Conservation (phyloP, 2,797 vertebrate genomes). For the Callimico goeldii region DNA sequence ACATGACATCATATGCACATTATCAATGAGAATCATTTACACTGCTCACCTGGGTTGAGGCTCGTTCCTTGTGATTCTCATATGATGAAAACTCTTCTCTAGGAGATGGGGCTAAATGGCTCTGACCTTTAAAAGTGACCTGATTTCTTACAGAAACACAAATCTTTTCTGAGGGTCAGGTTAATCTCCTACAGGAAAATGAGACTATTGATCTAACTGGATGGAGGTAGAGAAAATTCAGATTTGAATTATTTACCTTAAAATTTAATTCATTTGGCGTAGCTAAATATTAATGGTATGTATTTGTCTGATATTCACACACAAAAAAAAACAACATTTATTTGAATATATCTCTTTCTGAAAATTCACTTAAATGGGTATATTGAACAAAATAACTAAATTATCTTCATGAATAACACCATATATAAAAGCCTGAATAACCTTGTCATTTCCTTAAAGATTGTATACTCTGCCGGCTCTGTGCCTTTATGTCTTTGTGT, state of each 20-base stretch:
- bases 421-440: background rate
- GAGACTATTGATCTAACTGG: background rate
- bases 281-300: background rate
- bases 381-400: background rate
- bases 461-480: background rate
- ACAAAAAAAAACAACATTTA: background rate
- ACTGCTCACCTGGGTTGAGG: background rate
- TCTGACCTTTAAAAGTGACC: background rate
- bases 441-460: background rate
- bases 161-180: background rate
- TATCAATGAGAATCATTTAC: background rate
- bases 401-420: background rate
- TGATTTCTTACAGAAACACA: background rate
- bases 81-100: background rate
- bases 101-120: background rate
- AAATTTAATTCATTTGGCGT: background rate
- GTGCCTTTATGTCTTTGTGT: background rate
- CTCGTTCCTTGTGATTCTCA: background rate
- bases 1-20: background rate
- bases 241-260: background rate
- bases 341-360: background rate
- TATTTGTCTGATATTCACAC: background rate
- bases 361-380: background rate
- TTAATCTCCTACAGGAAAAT: background rate
- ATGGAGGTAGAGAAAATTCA: background rate